Evolutionary conservation across 2,888 invertebrate genomes (phyloP), one percentile per base, ranked within the genome.

Genomic region (Cephus pulcher): DNA sequence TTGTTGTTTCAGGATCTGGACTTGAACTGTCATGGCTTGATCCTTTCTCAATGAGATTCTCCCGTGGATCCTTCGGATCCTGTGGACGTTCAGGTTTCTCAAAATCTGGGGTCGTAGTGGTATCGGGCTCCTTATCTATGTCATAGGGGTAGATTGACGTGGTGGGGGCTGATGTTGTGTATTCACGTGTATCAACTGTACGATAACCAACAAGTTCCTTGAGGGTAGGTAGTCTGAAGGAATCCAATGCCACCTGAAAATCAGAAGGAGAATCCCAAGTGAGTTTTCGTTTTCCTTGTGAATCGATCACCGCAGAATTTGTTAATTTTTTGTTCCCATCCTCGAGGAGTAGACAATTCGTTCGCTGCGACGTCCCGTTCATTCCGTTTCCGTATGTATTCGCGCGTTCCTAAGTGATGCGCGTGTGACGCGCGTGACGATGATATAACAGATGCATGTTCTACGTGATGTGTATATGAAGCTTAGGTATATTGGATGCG

Each of bases 201-300:
- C 81, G 81, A 81, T 80, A 84, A 83, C 86, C 86, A 77, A 90
- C 82, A 78, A 90, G 83, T 78, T 90, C 89, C 89, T 87, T 90
- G 80, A 90, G 86, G 76, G 89, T 90, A 77, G 90, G 89, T 81
- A 90, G 85, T 77, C 84, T 86, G 83, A 79, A 81, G 79, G 37
- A 81, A 78, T 84, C 87, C 86, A 85, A 83, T 81, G 84, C 84
- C 80, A 91, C 90, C 91, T 91, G 90, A 88, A 91, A 91, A 91
- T 89, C 86, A 90, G 86, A 90, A 90, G 78, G 87, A 84, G 75
- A 80, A 77, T 77, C 79, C 75, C 69, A 79, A 76, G 75, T 77
- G 79, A 74, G 76, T 79, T 69, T 35, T 83, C 75, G 76, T 77
- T 69, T 77, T 81, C 75, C 79, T 32, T 74, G 74, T 73, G 77